These are phyloP conservation scores for Sesia bembeciformis DNA, from an alignment of 2,888 invertebrate genomes.

Conservation along the genomic window DNA sequence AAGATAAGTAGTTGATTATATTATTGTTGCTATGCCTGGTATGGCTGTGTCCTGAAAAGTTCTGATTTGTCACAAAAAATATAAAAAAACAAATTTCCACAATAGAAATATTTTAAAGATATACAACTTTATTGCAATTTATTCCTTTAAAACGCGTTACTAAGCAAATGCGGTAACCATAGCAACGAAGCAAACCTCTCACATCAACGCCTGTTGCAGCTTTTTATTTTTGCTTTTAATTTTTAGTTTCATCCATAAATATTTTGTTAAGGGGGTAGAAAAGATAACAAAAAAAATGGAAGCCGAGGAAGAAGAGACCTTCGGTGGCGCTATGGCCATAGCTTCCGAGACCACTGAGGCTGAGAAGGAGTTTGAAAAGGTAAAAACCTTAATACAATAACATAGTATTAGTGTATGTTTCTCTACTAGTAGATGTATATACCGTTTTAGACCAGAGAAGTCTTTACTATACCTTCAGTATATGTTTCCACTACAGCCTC, in stretches of 20 bases:
- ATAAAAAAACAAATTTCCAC: no score
- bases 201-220: constrained; percentile 10
- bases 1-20: no score
- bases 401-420: no score
- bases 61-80: no score
- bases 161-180: constrained; percentile 23
- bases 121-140: no score
- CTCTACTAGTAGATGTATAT: background rate
- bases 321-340: constrained; percentile 36
- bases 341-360: constrained; percentile 61
- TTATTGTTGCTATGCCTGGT: no score
- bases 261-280: background rate
- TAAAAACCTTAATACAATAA: constrained; percentile 11
- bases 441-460: no score
- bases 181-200: constrained; percentile 18
- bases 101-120: no score
- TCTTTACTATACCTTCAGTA: background rate
- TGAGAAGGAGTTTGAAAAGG: constrained; percentile 55
- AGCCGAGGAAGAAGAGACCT: constrained; percentile 47
- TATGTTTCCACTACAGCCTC: background rate
- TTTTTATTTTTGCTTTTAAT: constrained; percentile 15
- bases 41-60: no score
- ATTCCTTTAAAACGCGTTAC: background rate
- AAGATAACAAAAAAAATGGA: constrained; percentile 8
- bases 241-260: constrained; percentile 6